Evolutionary conservation across 2,113 vertebrate genomes (phyloP).

Genomic region (Lichenostomus cassidix): DNA sequence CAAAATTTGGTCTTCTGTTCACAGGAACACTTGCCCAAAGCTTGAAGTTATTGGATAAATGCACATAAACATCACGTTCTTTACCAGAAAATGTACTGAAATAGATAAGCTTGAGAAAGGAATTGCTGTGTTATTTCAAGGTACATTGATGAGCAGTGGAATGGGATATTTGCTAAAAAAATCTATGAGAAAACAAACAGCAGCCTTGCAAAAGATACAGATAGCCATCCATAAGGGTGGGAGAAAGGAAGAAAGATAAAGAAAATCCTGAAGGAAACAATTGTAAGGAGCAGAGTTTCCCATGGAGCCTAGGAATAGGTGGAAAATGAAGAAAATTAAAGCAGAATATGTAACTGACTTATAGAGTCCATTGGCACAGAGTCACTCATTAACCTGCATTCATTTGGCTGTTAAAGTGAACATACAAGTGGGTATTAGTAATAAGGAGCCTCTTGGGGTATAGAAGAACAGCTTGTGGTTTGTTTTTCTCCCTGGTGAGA

Average conservation of each 20-base stretch:
- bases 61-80: background rate
- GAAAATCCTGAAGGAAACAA: conserved; percentile 42
- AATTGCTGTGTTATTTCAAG: background rate
- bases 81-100: background rate
- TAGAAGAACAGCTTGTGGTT: background rate
- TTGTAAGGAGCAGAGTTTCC: background rate
- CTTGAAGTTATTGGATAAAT: background rate
- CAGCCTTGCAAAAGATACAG: conserved; percentile 1
- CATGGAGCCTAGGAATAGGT: background rate
- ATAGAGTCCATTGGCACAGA: conserved; percentile 59
- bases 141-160: background rate
- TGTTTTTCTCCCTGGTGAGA: background rate
- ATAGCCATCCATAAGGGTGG: background rate
- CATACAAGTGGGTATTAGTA: conserved; percentile 62
- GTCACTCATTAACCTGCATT: conserved; percentile 37
- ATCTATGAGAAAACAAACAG: conserved; percentile 26
- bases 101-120: background rate
- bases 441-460: conserved; percentile 51
- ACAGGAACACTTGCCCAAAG: background rate
- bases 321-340: conserved; percentile 44
- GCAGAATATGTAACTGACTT: conserved; percentile 67
- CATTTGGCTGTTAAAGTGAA: conserved; percentile 59
- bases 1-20: background rate
- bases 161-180: background rate
- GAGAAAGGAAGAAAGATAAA: background rate